Evolutionary conservation across 1,140 invertebrate species (phyloP), one percentile per base, ranked within the genome.

Genomic region (Drosophila biarmipes): DNA sequence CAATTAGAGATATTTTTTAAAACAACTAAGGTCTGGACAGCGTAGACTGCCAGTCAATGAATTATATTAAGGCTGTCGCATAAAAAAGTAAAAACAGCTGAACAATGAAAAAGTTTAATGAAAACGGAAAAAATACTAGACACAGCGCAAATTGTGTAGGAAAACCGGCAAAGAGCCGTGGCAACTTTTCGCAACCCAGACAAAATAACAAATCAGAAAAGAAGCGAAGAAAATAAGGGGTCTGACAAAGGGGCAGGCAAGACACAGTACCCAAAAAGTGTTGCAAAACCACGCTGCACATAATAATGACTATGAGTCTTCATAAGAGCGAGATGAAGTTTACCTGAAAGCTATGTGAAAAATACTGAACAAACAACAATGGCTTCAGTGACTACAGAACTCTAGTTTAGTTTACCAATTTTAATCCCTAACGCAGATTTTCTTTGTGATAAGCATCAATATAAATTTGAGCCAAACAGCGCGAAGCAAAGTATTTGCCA

Each of bases 81-180:
- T 77, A 81, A 77, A 81, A 62, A 81, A 59, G 53, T 56, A 57
- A 53, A 55, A 78, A 67, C 58, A 62, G 73, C 51, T 48, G 29
- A 51, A 79, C 40, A 43, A 43, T 40, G 42, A 76, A 51, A 48
- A 51, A 43, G 24, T 35, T 17, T 38, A 46, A 42, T 14, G 31
- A 46, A 40, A 55, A 34, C 37, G 15, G 19, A 64, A 56, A 64
- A 63, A 58, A 78, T 42, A 52, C 58, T 45, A 59, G 54, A 77
- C 38, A 58, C 53, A 78, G 51, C 58, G 57, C 57, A 68, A 82
- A 82, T 59, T 81, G 79, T 82, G 80, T 82, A 82, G 80, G 80
- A 82, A 82, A 82, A 82, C 80, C 80, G 80, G 76, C 80, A 71
- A 84, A 56, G 66, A 63, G 55, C 80, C 74, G 55, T 75, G 74